phyloP scores from a whole-genome alignment of 2,797 vertebrate species.

The Pangasius krempfi region DNA sequence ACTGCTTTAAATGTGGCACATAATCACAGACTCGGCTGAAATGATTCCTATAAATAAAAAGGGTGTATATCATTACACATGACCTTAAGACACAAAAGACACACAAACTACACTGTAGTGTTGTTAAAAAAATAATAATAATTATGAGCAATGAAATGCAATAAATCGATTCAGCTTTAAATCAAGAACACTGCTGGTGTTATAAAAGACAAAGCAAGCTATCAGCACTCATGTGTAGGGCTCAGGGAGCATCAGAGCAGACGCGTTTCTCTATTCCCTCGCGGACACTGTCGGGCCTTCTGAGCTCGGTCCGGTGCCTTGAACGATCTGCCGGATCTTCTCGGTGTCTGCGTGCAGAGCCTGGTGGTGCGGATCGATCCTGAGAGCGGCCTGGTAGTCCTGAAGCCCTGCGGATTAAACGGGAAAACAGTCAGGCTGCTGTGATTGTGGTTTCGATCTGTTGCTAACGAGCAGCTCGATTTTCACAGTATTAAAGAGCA shows the following conservation, averaged over 20 bases:
- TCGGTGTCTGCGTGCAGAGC: slow-evolving; percentile 80
- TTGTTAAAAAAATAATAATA: background rate
- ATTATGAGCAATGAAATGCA: background rate
- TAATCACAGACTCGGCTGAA: background rate
- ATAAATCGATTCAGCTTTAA: background rate
- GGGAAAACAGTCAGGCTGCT: background rate
- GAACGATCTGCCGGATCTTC: slow-evolving; percentile 83
- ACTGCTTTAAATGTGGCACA: background rate
- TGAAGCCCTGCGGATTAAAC: slow-evolving; percentile 79
- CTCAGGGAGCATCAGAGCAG: background rate
- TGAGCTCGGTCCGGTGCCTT: slow-evolving; percentile 68
- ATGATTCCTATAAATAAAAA: background rate
- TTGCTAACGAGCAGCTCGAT: background rate
- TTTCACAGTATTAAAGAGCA: background rate
- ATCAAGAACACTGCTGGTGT: background rate
- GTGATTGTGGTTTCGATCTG: too few relatives aligned
- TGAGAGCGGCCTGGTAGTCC: slow-evolving; percentile 89
- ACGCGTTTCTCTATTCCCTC: background rate
- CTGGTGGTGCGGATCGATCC: slow-evolving; percentile 80
- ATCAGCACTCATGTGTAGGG: too few relatives aligned
- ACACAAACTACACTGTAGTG: background rate
- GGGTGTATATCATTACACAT: background rate
- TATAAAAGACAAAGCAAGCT: background rate
- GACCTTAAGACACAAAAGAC: background rate
- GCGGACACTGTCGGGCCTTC: slow-evolving; percentile 7